Evolutionary conservation across 2,888 invertebrate genomes (phyloP), one percentile per base, ranked within the genome.

Genomic region (Ellobium chinense): DNA sequence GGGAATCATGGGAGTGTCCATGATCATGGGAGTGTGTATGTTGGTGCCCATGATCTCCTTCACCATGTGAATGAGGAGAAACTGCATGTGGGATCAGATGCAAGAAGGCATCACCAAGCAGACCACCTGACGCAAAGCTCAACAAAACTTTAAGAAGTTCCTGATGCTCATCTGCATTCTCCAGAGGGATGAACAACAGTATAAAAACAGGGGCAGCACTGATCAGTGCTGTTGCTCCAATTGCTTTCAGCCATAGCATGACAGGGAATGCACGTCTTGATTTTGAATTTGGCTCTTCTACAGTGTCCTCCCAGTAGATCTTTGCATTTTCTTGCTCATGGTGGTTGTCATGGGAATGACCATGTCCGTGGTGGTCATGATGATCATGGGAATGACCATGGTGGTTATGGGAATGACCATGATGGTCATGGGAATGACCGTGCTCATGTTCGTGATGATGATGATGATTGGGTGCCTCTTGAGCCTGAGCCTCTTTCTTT

Each of bases 21-120:
- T 84, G 81, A 91, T 98, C 97, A 90, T 96, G 96, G 0, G 89
- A 87, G 14, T 75, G 70, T 18, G 60, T 69, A 82, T 91, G 90
- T 5, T 85, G 85, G 74, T 90, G 90, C 0, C 93, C 91, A 89
- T 96, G 95, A 18, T 93, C 85, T 82, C 93, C 93, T 31, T 87
- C 83, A 12, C 84, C 86, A 80, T 91, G 92, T n/a, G 88, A 87
- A 81, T 93, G 92, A 18, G 92, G 92, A 94, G 94, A 37, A 96
- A 95, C 68, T 14, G 99, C 98, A 93, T 99, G 99, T 0, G 99
- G 99, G 91, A 99, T 99, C 84, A 99, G 94, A 94, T 99, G 99
- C 7, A 99, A 94, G 93, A 99, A 99, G 0, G 99, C 99, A 94
- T 99, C 99, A 9, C 99, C 99, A 0, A 99, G 94, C 21, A 99